A percentile compares a stretch with the other conserved stretches of the same genome.
These are phyloP conservation scores for Chascanopsetta lugubris DNA, from an alignment of 2,113 vertebrate species.

Conservation along the genomic window DNA sequence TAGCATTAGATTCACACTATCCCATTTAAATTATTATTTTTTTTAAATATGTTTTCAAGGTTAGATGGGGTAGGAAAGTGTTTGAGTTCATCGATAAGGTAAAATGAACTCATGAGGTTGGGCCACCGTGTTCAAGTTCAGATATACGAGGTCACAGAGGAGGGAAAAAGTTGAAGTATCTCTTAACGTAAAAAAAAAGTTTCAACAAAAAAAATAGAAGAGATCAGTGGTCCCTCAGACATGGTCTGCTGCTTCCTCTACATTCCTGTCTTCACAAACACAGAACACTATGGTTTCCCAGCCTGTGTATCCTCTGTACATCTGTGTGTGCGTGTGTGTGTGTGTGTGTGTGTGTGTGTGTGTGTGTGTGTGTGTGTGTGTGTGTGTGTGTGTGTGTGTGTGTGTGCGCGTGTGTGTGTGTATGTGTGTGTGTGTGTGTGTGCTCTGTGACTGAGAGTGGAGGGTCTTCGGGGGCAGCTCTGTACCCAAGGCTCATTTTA, in stretches of 20 bases:
- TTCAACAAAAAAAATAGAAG: constrained; percentile 46
- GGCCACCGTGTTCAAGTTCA: constrained; percentile 12
- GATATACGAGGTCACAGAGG: constrained; percentile 33
- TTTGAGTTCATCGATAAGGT: neutral
- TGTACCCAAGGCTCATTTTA: constrained; percentile 75
- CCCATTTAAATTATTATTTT: too few relatives aligned
- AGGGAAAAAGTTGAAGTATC: constrained; percentile 55
- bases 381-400: constrained; percentile 40
- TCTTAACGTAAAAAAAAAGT: constrained; percentile 57
- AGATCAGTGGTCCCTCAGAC: constrained; percentile 55
- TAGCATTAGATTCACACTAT: neutral
- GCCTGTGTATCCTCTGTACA: constrained; percentile 29
- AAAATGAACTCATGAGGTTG: constrained; percentile 22
- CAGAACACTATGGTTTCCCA: constrained; percentile 38
- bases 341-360: constrained; percentile 12
- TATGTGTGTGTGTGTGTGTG: neutral
- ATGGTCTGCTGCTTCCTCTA: constrained; percentile 65
- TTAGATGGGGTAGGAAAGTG: too few relatives aligned
- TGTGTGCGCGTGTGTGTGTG: constrained; percentile 38
- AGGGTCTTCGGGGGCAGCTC: constrained; percentile 58
- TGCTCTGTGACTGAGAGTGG: constrained; percentile 43
- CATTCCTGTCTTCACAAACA: constrained; percentile 63
- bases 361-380: constrained; percentile 17
- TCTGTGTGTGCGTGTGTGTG: constrained; percentile 32
- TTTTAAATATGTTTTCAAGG: too few relatives aligned